These are phyloP conservation scores for Genyomyrus donnyi DNA, from an alignment of 2,113 vertebrate genomes.

Conservation along the genomic window DNA sequence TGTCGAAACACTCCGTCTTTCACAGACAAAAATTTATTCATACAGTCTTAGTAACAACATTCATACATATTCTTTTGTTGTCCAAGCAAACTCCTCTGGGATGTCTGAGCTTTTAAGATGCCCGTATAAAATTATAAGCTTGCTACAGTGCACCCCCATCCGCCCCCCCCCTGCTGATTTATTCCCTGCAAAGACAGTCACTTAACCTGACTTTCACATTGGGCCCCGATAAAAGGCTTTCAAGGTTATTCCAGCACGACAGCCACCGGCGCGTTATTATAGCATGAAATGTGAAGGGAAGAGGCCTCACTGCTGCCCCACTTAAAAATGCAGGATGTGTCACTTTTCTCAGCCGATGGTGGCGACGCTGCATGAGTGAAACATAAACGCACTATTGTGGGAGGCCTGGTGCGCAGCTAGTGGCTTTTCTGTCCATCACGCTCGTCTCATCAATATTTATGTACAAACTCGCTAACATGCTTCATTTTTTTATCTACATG, in stretches of 20 bases:
- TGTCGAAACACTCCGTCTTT: not conserved
- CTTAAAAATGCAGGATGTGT: not conserved
- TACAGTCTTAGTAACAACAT: constrained; percentile 41
- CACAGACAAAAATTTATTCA: constrained; percentile 5
- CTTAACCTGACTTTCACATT: constrained; percentile 46
- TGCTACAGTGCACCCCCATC: constrained; percentile 27
- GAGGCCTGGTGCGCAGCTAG: not conserved
- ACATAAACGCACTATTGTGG: constrained; percentile 38
- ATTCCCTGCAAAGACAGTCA: constrained; percentile 1
- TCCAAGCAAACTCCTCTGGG: constrained; percentile 38
- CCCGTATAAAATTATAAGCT: not conserved
- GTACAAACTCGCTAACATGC: not conserved
- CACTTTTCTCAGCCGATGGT: constrained; percentile 30
- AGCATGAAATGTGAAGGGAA: constrained; percentile 61
- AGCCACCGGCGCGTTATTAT: constrained; percentile 67
- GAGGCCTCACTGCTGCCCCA: constrained; percentile 33
- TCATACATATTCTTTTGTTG: constrained; percentile 43
- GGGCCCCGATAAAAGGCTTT: constrained; percentile 70
- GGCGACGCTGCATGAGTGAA: constrained; percentile 43
- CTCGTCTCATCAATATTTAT: not conserved
- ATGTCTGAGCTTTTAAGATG: not conserved
- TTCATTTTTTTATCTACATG: not conserved
- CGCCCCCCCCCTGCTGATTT: not conserved
- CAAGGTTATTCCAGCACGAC: constrained; percentile 63
- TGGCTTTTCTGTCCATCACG: not conserved